Percentiles rank a stretch among this genome's conserved stretches.
Conservation (phyloP, 1,140 invertebrate genomes). For the Megalopta genalis region DNA sequence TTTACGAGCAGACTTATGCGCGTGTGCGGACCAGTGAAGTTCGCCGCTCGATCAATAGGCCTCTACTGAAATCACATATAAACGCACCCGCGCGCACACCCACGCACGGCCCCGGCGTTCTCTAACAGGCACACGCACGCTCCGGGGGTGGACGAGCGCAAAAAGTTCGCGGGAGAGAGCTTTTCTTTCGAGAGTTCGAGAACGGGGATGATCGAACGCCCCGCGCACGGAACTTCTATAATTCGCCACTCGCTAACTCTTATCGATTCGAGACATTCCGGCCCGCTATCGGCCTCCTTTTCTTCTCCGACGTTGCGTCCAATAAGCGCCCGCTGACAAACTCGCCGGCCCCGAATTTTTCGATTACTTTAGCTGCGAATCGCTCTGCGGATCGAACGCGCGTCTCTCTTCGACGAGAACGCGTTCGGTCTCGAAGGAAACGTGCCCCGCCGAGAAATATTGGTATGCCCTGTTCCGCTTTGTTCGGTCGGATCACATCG, state of each 20-base stretch:
- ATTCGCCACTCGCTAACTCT: slow-evolving; percentile 42
- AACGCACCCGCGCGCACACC: slow-evolving; percentile 53
- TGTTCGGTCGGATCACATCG: slow-evolving; percentile 21
- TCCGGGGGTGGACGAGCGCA: slow-evolving; percentile 25
- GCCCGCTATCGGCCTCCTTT: background rate
- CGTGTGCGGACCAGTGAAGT: slow-evolving; percentile 77
- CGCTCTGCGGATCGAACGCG: too few relatives aligned
- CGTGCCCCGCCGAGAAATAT: background rate
- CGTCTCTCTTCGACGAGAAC: too few relatives aligned
- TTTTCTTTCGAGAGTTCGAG: slow-evolving; percentile 46
- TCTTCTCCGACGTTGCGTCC: background rate
- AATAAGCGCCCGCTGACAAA: background rate
- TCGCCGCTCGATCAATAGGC: slow-evolving; percentile 79
- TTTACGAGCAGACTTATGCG: slow-evolving; percentile 79
- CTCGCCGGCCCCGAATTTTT: background rate
- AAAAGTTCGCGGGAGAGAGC: slow-evolving; percentile 54
- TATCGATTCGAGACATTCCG: slow-evolving; percentile 52
- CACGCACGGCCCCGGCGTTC: background rate
- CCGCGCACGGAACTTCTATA: slow-evolving; percentile 43
- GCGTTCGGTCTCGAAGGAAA: background rate
- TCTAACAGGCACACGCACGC: slow-evolving; percentile 27
- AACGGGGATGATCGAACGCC: slow-evolving; percentile 41
- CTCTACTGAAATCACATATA: slow-evolving; percentile 77
- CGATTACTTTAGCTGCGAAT: background rate
- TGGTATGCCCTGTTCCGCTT: too few relatives aligned